Evolutionary conservation across 1,140 invertebrate genomes (phyloP).

Genomic region (Lanistes nyassanus): DNA sequence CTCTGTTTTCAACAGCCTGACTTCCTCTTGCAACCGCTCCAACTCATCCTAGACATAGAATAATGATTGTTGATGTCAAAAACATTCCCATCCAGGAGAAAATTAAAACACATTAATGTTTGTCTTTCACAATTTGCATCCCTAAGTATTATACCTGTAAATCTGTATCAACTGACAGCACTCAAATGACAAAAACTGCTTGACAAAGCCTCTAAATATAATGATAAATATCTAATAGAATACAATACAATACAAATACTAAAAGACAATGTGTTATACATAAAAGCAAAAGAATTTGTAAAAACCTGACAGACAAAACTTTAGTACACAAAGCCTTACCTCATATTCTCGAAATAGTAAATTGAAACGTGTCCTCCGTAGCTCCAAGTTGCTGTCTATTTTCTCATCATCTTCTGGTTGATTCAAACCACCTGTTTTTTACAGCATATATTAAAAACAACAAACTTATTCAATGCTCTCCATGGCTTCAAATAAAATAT

Average conservation of each 20-base stretch:
- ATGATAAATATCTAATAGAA: background rate
- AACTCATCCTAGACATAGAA: slow-evolving; percentile 41
- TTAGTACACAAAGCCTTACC: slow-evolving; percentile 34
- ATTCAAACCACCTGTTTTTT: slow-evolving; percentile 53
- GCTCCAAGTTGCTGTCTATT: slow-evolving; percentile 49
- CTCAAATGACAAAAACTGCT: background rate
- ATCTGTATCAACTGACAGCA: background rate
- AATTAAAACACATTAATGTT: background rate
- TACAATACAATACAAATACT: too few relatives aligned
- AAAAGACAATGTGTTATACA: too few relatives aligned
- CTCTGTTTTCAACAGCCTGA: slow-evolving; percentile 37
- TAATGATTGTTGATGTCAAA: too few relatives aligned
- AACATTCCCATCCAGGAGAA: too few relatives aligned
- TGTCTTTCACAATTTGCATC: background rate
- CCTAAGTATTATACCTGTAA: background rate
- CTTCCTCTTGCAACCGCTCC: slow-evolving; percentile 40
- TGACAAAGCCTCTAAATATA: background rate
- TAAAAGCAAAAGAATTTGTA: background rate
- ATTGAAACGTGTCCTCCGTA: slow-evolving; percentile 60
- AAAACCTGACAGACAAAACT: background rate
- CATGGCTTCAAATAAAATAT: too few relatives aligned
- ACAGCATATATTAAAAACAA: slow-evolving; percentile 5
- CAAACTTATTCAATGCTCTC: background rate
- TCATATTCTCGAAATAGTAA: slow-evolving; percentile 63
- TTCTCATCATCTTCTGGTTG: slow-evolving; percentile 50